Evolutionary conservation across 2,888 invertebrate species (phyloP).

Genomic region (Plebejus anna): DNA sequence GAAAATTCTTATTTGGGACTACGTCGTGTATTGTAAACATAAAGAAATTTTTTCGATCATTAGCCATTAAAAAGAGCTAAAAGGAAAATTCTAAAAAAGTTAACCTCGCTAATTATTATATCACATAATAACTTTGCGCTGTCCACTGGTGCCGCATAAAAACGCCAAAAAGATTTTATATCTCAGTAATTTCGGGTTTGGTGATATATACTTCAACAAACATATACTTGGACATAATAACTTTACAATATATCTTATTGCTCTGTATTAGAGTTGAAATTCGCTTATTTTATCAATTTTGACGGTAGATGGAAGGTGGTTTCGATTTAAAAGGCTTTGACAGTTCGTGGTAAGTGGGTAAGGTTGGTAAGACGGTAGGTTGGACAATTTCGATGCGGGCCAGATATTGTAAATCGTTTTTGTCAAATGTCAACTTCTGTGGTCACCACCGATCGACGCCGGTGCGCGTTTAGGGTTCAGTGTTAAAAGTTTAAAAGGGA

Average conservation of each 20-base stretch:
- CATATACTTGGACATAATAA: not conserved
- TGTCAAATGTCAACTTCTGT: conserved; percentile 79
- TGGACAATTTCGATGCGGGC: conserved; percentile 69
- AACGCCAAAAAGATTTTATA: conserved; percentile 61
- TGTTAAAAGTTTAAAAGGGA: not conserved
- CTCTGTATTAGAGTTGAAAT: conserved; percentile 37
- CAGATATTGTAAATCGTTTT: conserved; percentile 68
- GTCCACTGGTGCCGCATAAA: conserved; percentile 47
- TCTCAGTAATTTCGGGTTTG: conserved; percentile 66
- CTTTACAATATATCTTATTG: conserved; percentile 32
- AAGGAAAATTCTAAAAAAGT: not conserved
- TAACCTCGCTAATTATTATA: conserved; percentile 9
- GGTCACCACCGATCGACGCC: conserved; percentile 58
- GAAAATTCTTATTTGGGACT: not conserved
- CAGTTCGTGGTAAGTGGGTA: conserved; percentile 65
- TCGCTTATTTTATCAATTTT: conserved; percentile 31
- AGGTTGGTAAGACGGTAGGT: conserved; percentile 72
- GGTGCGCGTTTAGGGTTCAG: conserved; percentile 43
- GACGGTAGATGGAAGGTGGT: conserved; percentile 41
- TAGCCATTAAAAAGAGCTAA: not conserved
- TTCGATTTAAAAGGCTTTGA: conserved; percentile 64
- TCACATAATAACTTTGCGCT: conserved; percentile 39
- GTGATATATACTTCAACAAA: conserved; percentile 61
- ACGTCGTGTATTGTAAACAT: not conserved
- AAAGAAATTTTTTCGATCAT: not conserved